Evolutionary conservation across 1,140 invertebrate genomes (phyloP), one percentile per base, ranked within the genome.

Genomic region (Drosophila equinoxialis): DNA sequence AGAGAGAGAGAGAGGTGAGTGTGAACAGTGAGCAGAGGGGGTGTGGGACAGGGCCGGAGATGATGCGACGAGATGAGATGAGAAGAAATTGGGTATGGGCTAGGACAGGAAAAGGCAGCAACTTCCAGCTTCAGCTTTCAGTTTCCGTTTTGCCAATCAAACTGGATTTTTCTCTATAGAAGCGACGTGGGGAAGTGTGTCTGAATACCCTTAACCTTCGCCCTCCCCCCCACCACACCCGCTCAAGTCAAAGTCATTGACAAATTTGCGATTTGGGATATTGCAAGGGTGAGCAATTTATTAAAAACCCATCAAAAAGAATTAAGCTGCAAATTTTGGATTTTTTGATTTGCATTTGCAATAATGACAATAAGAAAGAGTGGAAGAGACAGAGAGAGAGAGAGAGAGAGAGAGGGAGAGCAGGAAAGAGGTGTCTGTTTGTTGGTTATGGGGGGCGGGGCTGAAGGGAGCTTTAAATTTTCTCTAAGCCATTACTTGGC

Each of bases 111-210:
- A 13, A 26, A 54, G 23, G 3, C 20, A 8, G 54, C 45, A 58
- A 63, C 26, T 67, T 60, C 61, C 51, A 76, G 83, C 76, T 79
- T 83, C 72, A 79, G 76, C 55, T 51, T 51, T 51, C 81, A 71
- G 81, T 81, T 77, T 84, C 81, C 81, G 77, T 66, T 64, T 60
- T 35, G 54, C 57, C 72, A 71, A 72, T 81, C 74, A 65, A 68
- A 51, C 17, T 51, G 55, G 60, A 72, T 63, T 54, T 37, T 17
- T 17, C 17, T 51, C 17, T 37, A 17, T 37, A 11, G n/a, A 45
- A 14, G 42, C n/a, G 42, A 14, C 30, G 42, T 5, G 42, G 11
- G 10, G 10, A 39, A 11, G 30, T 30, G 30, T 30, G 30, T 30
- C 30, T 30, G 30, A 30, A 30, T 30, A 30, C 37, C 11, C 37